A percentile compares a stretch with the other conserved stretches of the same genome.
phyloP scores from a whole-genome alignment of 2,888 invertebrate species.

The Hipparchia sbordonii region DNA sequence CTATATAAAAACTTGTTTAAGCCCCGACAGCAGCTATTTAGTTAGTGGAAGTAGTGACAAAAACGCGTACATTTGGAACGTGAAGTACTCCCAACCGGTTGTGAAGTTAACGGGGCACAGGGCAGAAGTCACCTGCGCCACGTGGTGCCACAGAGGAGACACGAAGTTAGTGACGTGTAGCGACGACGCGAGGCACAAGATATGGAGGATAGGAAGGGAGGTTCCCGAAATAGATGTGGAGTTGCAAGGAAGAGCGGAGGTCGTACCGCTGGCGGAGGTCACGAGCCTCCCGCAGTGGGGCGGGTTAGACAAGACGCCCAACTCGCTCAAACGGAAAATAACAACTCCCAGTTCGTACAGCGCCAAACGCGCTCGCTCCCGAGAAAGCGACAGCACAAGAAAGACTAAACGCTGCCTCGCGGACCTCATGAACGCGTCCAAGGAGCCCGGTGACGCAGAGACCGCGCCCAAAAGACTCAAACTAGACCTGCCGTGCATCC shows the following conservation, averaged over 20 bases:
- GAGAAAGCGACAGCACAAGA: constrained; percentile 40
- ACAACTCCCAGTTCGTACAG: constrained; percentile 50
- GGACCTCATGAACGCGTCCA: constrained; percentile 63
- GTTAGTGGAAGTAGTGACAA: constrained; percentile 95
- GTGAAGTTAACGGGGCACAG: constrained; percentile 88
- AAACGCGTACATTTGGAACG: constrained; percentile 93
- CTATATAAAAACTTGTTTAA: constrained; percentile 92
- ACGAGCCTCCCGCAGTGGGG: constrained; percentile 57
- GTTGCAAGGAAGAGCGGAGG: constrained; percentile 37
- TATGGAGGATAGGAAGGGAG: constrained; percentile 87
- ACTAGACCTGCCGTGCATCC: constrained; percentile 43
- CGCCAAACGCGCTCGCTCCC: constrained; percentile 46
- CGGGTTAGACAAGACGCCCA: constrained; percentile 74
- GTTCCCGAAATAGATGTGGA: constrained; percentile 54
- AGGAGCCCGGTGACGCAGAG: constrained; percentile 50
- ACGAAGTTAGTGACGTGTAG: constrained; percentile 90
- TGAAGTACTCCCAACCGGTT: constrained; percentile 85
- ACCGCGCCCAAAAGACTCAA: constrained; percentile 53
- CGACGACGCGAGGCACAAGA: constrained; percentile 90
- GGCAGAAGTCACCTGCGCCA: constrained; percentile 94
- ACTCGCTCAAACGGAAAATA: constrained; percentile 67
- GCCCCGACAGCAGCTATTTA: constrained; percentile 91
- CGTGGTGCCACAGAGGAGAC: constrained; percentile 87
- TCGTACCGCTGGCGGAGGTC: constrained; percentile 50
- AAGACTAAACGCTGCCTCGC: constrained; percentile 70